Base-by-base conservation (phyloP, 2,888 invertebrate species). In the Nomada flava region DNA sequence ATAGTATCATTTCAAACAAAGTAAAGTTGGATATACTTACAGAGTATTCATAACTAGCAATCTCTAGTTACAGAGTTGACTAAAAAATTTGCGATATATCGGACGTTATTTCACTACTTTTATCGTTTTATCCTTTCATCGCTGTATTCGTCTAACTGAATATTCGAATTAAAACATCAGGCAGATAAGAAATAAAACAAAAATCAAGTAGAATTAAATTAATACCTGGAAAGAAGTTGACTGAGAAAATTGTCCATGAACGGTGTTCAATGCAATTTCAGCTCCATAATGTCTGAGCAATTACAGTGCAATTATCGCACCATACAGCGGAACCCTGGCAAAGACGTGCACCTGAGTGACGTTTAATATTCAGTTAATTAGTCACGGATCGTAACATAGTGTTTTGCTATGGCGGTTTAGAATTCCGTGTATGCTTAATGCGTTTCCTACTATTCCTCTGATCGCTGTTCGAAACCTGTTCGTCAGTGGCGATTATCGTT, bases 301-400 rank as follows among this genome's bases (percentile, higher is more conserved):
- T 60, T 36, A 20, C 29, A 7, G 29, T 29, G 29, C 29, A 29
- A 29, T 29, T 29, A 29, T 29, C 29, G 29, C 29, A 26, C 20
- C 29, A 9, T 13, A 9, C 47, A 15, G 15, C 29, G 23, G 29
- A 60, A 60, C 50, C 20, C 18, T 7, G 2, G 18, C 11, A 42
- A 18, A 42, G 23, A 47, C 15, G 23, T 18, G 26, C 42, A 10
- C n/a, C 9, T 52, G 52, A 42, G 36, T 42, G 62, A 62, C 36
- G 64, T 65, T 73, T 63, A 44, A 64, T 73, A 64, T 55, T 63
- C 73, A 29, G 44, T 64, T 65, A 73, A 64, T 64, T 47, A 73
- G 26, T n/a, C 73, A 47, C 65, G 55, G 47, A 29, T 57, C 44
- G 59, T 64, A 47, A 65, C 44, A 26, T 18, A 29, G 29, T 36